phyloP scores from a whole-genome alignment of 2,113 vertebrate genomes.

The Ahaetulla prasina region DNA sequence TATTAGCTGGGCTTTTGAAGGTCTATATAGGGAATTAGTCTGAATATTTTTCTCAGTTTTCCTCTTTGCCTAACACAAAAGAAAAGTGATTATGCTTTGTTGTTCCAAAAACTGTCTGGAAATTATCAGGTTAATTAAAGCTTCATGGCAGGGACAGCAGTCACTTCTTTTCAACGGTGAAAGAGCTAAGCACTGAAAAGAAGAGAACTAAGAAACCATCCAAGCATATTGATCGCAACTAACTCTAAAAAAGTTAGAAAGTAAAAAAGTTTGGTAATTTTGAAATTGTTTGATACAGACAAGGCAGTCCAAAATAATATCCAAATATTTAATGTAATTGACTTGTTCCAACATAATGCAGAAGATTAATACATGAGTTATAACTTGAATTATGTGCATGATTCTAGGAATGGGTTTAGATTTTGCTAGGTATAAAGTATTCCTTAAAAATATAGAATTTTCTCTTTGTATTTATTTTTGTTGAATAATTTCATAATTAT shows the following conservation, averaged over 20 bases:
- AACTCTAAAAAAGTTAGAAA: neutral
- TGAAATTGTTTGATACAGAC: neutral
- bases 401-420: neutral
- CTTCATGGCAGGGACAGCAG: neutral
- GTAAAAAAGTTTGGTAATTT: neutral
- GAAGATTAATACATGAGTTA: constrained; percentile 54
- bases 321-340: constrained; percentile 58
- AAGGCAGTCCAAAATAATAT: neutral
- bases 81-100: neutral
- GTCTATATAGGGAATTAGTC: neutral
- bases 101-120: neutral
- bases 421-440: constrained; percentile 44
- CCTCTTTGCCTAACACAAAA: neutral
- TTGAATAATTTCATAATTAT: neutral
- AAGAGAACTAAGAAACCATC: neutral
- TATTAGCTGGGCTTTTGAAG: neutral
- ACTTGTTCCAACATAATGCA: constrained; percentile 42
- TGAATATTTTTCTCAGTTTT: neutral
- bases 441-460: constrained; percentile 47
- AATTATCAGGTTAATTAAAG: neutral
- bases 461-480: neutral
- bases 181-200: neutral
- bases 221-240: neutral
- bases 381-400: constrained; percentile 37
- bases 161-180: neutral